Evolutionary conservation across 2,113 vertebrate genomes (phyloP).

Genomic region (Acrocephalus kingi): DNA sequence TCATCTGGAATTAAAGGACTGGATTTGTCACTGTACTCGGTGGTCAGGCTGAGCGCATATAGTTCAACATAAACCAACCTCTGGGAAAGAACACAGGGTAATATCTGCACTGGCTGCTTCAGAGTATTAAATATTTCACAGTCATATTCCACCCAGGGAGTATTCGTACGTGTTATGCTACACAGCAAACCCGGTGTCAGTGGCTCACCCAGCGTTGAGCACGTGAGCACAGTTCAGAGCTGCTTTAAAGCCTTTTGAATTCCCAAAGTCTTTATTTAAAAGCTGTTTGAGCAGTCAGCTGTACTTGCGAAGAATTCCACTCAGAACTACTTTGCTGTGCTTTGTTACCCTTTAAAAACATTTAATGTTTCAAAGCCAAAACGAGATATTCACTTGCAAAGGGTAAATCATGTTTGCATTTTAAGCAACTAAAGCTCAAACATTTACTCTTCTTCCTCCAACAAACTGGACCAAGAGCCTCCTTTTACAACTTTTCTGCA

Average conservation of each 20-base stretch:
- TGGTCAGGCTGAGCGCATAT: not conserved
- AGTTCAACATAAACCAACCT: not conserved
- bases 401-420: not conserved
- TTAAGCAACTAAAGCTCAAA: not conserved
- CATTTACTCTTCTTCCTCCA: not conserved
- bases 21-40: constrained; percentile 20
- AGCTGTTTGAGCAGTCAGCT: not conserved
- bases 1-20: not conserved
- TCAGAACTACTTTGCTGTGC: not conserved
- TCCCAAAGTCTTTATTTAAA: not conserved
- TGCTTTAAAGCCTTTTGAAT: not conserved
- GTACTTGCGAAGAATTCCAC: not conserved
- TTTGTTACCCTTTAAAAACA: not conserved
- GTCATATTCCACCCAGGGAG: not conserved
- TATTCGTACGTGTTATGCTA: not conserved
- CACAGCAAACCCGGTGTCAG: not conserved
- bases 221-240: not conserved
- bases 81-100: not conserved
- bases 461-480: not conserved
- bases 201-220: not conserved
- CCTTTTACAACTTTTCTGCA: not conserved
- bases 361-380: not conserved
- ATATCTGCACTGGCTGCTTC: constrained; percentile 34
- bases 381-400: not conserved
- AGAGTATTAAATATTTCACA: constrained; percentile 33